Percentiles rank a stretch among this genome's conserved stretches.
phyloP scores from a whole-genome alignment of 1,140 invertebrate genomes.

The Heliothis virescens region DNA sequence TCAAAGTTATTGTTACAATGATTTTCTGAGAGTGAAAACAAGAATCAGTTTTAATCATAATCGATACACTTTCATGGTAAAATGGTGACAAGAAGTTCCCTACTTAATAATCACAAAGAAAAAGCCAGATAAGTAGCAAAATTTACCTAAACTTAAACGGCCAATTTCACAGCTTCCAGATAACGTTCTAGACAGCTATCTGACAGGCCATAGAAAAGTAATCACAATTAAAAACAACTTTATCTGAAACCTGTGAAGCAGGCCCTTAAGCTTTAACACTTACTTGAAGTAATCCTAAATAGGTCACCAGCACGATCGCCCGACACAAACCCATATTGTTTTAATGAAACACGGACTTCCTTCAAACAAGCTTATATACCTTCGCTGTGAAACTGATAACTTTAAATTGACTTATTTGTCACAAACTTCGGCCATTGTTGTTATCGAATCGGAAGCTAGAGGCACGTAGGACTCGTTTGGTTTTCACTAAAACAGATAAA shows the following conservation, averaged over 20 bases:
- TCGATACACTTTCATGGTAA: too few species aligned
- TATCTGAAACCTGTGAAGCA: too few species aligned
- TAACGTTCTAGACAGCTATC: too few species aligned
- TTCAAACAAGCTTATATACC: slow-evolving; percentile 66
- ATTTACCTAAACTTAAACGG: too few species aligned
- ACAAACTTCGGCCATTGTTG: slow-evolving; percentile 59
- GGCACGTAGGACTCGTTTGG: slow-evolving; percentile 67
- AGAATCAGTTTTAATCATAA: too few species aligned
- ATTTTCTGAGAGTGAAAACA: too few species aligned
- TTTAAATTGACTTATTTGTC: slow-evolving; percentile 50
- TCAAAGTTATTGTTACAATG: too few species aligned
- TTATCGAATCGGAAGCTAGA: slow-evolving; percentile 56
- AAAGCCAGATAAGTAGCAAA: too few species aligned
- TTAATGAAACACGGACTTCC: slow-evolving; percentile 49
- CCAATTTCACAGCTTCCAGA: too few species aligned
- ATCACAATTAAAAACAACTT: too few species aligned
- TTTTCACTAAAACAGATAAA: slow-evolving; percentile 28
- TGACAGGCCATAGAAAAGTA: too few species aligned
- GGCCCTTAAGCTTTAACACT: slow-evolving; percentile 26
- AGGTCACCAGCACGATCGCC: slow-evolving; percentile 52
- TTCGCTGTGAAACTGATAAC: slow-evolving; percentile 45
- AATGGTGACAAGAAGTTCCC: too few species aligned
- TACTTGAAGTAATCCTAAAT: slow-evolving; percentile 65
- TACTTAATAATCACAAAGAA: not conserved
- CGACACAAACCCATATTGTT: slow-evolving; percentile 62